phyloP scores from a whole-genome alignment of 2,888 invertebrate species.

The Cantharis nigra region DNA sequence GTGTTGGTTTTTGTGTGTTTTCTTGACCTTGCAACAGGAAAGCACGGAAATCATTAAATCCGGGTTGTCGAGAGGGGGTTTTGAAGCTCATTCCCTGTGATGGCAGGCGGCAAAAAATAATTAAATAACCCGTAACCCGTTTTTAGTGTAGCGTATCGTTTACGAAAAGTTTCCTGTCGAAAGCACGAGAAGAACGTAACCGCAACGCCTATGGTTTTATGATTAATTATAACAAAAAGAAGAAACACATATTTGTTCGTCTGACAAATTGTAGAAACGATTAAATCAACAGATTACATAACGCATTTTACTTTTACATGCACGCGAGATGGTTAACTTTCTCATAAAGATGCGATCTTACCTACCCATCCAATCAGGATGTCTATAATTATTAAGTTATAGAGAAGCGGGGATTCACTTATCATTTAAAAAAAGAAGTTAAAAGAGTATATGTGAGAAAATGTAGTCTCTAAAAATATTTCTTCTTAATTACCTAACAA shows the following conservation, averaged over 20 bases:
- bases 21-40: background rate
- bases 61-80: background rate
- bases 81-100: background rate
- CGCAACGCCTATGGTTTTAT: background rate
- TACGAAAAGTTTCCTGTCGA: background rate
- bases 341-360: background rate
- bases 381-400: background rate
- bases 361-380: background rate
- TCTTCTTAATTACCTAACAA: slow-evolving; percentile 1
- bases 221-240: background rate
- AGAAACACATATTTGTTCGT: slow-evolving; percentile 3
- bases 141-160: slow-evolving; percentile 2
- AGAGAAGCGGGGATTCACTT: background rate
- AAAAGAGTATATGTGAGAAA: background rate
- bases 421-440: background rate
- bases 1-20: background rate
- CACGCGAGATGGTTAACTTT: background rate
- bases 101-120: background rate
- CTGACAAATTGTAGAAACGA: slow-evolving; percentile 25
- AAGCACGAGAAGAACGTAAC: background rate
- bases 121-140: slow-evolving; percentile 1
- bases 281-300: slow-evolving; percentile 23
- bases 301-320: background rate
- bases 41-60: background rate
- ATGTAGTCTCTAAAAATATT: background rate